Evolutionary conservation across 1,140 invertebrate genomes (phyloP).

Genomic region (Sinella curviseta): DNA sequence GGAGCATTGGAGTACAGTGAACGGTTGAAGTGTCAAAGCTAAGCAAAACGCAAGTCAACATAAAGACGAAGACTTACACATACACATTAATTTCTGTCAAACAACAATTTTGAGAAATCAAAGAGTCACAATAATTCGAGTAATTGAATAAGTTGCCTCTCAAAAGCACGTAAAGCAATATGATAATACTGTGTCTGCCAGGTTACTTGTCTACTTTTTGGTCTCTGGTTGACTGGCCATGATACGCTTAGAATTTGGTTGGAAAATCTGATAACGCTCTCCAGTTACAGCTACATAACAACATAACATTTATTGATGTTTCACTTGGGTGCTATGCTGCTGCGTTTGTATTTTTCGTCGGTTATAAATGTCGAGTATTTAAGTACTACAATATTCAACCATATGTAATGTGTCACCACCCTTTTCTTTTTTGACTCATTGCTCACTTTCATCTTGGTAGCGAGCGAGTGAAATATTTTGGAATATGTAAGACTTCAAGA

Average conservation of each 20-base stretch:
- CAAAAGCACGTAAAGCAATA: neutral
- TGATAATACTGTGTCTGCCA: neutral
- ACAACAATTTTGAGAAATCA: conserved; percentile 7
- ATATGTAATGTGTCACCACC: too few species aligned
- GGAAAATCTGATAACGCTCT: neutral
- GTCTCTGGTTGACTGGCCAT: neutral
- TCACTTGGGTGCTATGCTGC: too few species aligned
- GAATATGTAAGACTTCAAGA: too few species aligned
- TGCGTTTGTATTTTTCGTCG: too few species aligned
- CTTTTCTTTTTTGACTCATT: too few species aligned
- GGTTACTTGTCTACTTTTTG: neutral
- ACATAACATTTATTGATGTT: too few species aligned
- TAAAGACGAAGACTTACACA: conserved; percentile 4
- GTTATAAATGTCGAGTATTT: too few species aligned
- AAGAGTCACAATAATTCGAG: conserved; percentile 15
- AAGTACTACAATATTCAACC: too few species aligned
- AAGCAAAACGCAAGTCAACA: neutral
- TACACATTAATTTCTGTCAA: conserved; percentile 14
- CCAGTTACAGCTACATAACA: too few species aligned
- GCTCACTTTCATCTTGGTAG: too few species aligned
- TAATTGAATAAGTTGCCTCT: conserved; percentile 6
- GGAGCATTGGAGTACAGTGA: neutral
- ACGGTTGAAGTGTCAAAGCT: neutral
- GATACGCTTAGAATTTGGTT: neutral
- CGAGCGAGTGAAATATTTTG: too few species aligned